Evolutionary conservation across 2,888 invertebrate species (phyloP), one percentile per base, ranked within the genome.

Genomic region (Lamellibrachia satsuma): DNA sequence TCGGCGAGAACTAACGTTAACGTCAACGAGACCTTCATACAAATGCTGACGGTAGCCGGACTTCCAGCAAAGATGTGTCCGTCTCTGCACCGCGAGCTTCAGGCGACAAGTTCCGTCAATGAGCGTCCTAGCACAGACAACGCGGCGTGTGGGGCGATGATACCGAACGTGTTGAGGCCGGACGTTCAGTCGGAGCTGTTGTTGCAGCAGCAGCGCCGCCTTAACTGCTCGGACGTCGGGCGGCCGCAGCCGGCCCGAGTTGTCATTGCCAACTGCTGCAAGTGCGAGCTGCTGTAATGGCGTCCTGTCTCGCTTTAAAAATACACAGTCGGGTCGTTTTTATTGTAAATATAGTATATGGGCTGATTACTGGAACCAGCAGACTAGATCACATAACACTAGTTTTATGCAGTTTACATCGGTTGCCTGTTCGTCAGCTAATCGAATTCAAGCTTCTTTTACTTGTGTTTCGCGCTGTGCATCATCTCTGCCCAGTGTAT

Each of bases 11-110:
- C 75, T 3, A 75, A 75, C 75, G 75, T 15, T 11, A 75, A 75
- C 75, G 75, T 75, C 75, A 75, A 75, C 75, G 75, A 75, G 75
- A 75, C 75, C 15, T 75, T 75, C 75, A 75, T 75, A 15, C 75
- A 75, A 22, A 15, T 75, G 6, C 75, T 75, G 22, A 75, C 75
- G 15, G 22, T 75, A 15, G 75, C 75, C 75, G 15, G 22, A 15
- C 75, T 75, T 15, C 75, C 75, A 22, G 75, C 75, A 15, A 75
- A 75, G 22, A 75, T 75, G 75, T 75, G 75, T 15, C 75, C 75
- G 75, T 75, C 75, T 11, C 75, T 75, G 75, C 75, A 75, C 75
- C 75, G 75, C 3, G 3, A 75, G 75, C 75, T 15, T 15, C 22
- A 15, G 75, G 75, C 75, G 15, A 75, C 75, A 22, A 75, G 75